phyloP scores from a whole-genome alignment of 2,797 vertebrate genomes.

The Acrocephalus scirpaceus region DNA sequence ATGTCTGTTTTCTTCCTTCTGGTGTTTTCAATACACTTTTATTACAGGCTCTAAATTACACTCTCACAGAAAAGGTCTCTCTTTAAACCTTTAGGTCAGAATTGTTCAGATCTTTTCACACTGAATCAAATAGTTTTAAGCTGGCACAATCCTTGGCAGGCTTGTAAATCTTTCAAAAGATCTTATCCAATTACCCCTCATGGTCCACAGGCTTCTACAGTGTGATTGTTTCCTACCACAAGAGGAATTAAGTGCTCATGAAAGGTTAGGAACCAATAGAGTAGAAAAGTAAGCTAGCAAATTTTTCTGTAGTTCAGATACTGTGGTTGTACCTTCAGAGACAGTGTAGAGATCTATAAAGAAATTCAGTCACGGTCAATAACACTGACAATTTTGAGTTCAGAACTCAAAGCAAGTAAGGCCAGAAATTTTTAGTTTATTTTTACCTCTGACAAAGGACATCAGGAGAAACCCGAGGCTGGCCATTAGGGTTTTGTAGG shows the following conservation, averaged over 20 bases:
- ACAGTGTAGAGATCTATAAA: not conserved
- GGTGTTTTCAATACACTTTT: conserved; percentile 72
- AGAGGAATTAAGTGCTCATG: conserved; percentile 75
- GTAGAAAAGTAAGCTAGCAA: conserved; percentile 64
- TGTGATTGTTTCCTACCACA: conserved; percentile 65
- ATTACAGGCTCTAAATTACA: conserved; percentile 76
- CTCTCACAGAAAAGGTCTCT: conserved; percentile 72
- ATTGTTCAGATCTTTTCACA: conserved; percentile 80
- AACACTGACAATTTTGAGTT: not conserved
- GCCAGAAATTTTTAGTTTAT: not conserved
- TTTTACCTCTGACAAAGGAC: not conserved
- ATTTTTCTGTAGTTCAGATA: conserved; percentile 21
- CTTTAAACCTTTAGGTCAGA: conserved; percentile 77
- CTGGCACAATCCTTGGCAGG: conserved; percentile 75
- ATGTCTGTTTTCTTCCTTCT: conserved; percentile 66
- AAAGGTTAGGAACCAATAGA: conserved; percentile 72
- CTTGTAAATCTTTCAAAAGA: conserved; percentile 81
- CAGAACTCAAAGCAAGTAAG: not conserved
- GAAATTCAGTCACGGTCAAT: not conserved
- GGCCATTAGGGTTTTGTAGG: not conserved
- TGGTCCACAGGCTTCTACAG: conserved; percentile 68
- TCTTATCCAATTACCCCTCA: conserved; percentile 82
- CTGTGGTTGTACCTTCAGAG: not conserved
- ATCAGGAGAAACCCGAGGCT: fast-evolving
- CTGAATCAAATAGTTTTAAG: conserved; percentile 80